Base-by-base conservation (phyloP, 2,113 vertebrate genomes). In the Phalacrocorax brasilianus region DNA sequence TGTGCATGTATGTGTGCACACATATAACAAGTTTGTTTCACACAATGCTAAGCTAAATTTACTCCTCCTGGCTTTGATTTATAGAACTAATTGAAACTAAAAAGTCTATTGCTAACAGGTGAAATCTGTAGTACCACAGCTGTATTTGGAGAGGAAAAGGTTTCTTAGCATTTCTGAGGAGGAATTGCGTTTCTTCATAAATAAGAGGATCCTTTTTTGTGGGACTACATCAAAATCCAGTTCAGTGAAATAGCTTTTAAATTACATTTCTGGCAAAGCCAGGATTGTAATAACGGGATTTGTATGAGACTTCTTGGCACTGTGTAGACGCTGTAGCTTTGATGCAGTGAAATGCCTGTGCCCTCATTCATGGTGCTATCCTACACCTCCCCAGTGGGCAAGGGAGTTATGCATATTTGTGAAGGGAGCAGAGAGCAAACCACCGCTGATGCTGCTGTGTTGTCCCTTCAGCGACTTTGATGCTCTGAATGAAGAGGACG, bases 401-500 rank as follows among this genome's bases (percentile, higher is more conserved):
- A 10, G 30, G 65, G 16, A 24, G 24, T 12, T 1, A 21, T 2
- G 8, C 0, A 0, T 55, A 12, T 84, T 61, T n/a, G 13, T 2
- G 1, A 6, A 19, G 40, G 33, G 32, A 38, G 19, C 38, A 6
- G 19, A 71, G 27, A 11, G 4, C 13, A 44, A 61, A 52, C 38
- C 4, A 11, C n/a, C 32, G 14, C 58, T 72, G 61, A 93, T 28
- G 61, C 30, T 38, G 2, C 15, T 22, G 30, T 71, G 26, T 75
- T 89, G 58, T 96, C 80, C 91, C 95, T 19, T 9, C 96, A 99
- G 99, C 18, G 99, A 99, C 92, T 99, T 99, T 16, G 98, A 99
- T 73, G 98, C 99, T 8, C 94, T 99, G 81, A 99, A 98, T 0
- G 99, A 99, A 89, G 98, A 99, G 27, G 98, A 99, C 0, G 74